Conservation (phyloP, 2,797 vertebrate species). For the Acrossocheilus wenchowensis region DNA sequence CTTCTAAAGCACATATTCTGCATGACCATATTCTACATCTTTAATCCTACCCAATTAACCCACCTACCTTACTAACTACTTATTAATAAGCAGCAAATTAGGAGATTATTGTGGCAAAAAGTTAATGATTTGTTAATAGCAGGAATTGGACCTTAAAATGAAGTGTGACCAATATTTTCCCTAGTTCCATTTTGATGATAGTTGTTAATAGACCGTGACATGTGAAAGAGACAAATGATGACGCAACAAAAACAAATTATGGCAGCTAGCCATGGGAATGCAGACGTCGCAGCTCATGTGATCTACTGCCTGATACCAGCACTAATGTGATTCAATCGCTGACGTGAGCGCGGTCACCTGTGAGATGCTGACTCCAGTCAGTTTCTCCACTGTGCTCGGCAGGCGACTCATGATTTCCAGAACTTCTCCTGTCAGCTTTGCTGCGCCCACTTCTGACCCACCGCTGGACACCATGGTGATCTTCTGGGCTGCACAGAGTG, state of each 20-base stretch:
- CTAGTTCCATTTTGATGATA: not conserved
- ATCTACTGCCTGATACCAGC: not conserved
- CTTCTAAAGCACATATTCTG: too few relatives aligned
- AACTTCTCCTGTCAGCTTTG: slow-evolving; percentile 89
- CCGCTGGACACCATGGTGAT: slow-evolving; percentile 92
- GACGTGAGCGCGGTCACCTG: slow-evolving; percentile 74
- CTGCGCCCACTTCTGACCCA: slow-evolving; percentile 81
- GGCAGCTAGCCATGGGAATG: not conserved
- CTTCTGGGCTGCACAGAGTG: slow-evolving; percentile 81
- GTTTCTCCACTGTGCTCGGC: slow-evolving; percentile 83
- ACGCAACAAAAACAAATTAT: not conserved
- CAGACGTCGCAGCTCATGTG: not conserved
- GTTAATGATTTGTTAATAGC: not conserved
- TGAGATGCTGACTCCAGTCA: slow-evolving; percentile 87
- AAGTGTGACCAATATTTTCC: not conserved
- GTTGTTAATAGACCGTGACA: not conserved
- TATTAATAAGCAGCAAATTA: not conserved
- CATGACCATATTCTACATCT: too few relatives aligned
- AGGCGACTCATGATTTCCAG: slow-evolving; percentile 88
- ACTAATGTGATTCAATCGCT: not conserved
- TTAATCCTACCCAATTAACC: too few relatives aligned
- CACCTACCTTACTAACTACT: too few relatives aligned
- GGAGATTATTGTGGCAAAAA: not conserved
- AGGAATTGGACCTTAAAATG: not conserved
- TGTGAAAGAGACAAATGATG: not conserved